Evolutionary conservation across 2,888 invertebrate genomes (phyloP).

Genomic region (Himalopsyche anomala): DNA sequence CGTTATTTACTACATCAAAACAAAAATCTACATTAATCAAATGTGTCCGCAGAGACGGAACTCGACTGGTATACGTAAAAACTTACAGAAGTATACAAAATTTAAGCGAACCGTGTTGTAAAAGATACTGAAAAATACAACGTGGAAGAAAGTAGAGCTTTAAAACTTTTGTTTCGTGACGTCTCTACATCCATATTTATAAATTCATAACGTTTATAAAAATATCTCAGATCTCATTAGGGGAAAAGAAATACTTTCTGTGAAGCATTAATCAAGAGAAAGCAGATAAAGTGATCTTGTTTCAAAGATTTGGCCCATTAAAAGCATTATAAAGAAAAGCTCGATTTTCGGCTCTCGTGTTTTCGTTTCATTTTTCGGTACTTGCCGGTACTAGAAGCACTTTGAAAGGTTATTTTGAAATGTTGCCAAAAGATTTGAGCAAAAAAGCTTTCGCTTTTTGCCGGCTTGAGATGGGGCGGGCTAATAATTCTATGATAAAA

Average conservation of each 20-base stretch:
- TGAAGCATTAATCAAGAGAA: not conserved
- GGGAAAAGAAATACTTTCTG: not conserved
- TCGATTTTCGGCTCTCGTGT: constrained; percentile 3
- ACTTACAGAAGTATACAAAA: too few relatives aligned
- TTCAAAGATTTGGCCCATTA: constrained; percentile 13
- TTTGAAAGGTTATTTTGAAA: constrained; percentile 16
- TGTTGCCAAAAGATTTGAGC: not conserved
- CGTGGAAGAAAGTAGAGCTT: too few relatives aligned
- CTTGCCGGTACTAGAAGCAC: constrained; percentile 16
- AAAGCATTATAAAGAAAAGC: not conserved
- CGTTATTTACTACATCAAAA: too few relatives aligned
- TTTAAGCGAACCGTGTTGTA: too few relatives aligned
- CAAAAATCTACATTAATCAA: too few relatives aligned
- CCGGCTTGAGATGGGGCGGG: not conserved
- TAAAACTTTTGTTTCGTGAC: too few relatives aligned
- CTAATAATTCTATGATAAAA: too few relatives aligned
- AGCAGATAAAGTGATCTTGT: not conserved
- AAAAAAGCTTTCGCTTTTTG: not conserved
- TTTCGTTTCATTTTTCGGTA: constrained; percentile 13
- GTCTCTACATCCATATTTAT: too few relatives aligned
- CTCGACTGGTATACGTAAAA: too few relatives aligned
- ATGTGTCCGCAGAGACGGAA: too few relatives aligned
- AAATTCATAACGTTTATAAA: not conserved
- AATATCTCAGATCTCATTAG: not conserved
- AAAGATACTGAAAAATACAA: too few relatives aligned